These are phyloP conservation scores for Babyrousa celebensis DNA, from an alignment of 2,797 vertebrate species.

Conservation along the genomic window DNA sequence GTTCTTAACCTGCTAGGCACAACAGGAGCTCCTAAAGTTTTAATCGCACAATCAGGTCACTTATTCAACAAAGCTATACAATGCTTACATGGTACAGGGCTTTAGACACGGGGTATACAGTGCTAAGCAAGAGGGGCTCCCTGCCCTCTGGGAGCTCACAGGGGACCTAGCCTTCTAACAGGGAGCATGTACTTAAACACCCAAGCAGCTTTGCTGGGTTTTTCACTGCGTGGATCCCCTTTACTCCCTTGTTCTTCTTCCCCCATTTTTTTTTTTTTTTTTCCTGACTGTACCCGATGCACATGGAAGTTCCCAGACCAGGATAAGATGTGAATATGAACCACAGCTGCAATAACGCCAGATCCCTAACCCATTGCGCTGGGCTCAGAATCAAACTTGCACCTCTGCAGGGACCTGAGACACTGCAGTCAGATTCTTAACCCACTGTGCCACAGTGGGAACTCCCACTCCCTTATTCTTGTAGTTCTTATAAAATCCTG, in stretches of 20 bases:
- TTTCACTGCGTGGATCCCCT: not conserved
- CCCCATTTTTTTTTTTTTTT: no score
- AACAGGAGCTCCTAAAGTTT: not conserved
- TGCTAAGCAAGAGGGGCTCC: not conserved
- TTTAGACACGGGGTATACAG: not conserved
- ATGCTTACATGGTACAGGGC: not conserved
- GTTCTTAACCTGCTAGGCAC: no score
- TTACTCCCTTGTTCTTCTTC: not conserved
- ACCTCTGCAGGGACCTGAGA: no score
- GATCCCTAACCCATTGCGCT: no score
- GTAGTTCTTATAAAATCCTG: not conserved
- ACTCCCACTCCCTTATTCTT: not conserved
- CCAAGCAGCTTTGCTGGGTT: not conserved
- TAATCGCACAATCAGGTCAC: not conserved
- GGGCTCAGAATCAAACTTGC: no score
- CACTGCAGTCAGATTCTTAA: no score
- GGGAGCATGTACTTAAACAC: not conserved
- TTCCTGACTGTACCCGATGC: no score
- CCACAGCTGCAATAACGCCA: no score
- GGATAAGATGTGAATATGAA: no score
- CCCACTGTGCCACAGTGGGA: no score
- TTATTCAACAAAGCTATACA: not conserved
- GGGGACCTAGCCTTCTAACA: not conserved
- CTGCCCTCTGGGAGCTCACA: not conserved
- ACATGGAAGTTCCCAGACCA: no score